These are phyloP conservation scores for Pituophis catenifer DNA, from an alignment of 2,113 vertebrate genomes.

Conservation along the genomic window DNA sequence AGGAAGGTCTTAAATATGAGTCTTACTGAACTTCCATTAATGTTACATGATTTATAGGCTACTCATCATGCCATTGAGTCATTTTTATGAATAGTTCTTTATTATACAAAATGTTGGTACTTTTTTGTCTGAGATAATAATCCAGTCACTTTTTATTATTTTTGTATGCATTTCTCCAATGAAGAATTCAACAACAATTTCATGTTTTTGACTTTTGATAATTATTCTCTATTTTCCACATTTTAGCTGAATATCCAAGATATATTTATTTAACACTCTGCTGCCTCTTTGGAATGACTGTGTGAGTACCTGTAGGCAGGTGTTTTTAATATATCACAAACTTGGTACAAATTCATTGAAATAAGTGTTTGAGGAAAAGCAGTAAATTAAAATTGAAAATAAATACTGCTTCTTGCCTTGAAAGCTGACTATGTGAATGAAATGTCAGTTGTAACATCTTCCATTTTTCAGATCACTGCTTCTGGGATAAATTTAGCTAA, in stretches of 20 bases:
- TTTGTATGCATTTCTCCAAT: background rate
- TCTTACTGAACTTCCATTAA: background rate
- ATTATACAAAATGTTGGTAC: background rate
- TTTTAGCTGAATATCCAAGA: background rate
- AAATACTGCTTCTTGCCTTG: background rate
- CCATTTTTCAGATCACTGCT: background rate
- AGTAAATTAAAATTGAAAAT: background rate
- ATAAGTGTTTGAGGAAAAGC: background rate
- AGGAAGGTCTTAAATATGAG: background rate
- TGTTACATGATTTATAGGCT: background rate
- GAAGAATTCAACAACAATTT: background rate
- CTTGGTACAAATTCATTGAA: background rate
- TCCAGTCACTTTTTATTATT: background rate
- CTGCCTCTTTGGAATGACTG: background rate
- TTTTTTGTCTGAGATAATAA: background rate
- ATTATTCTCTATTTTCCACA: background rate
- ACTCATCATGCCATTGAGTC: background rate
- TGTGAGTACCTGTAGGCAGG: background rate
- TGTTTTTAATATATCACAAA: background rate
- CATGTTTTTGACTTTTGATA: background rate
- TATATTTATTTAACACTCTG: constrained; percentile 1
- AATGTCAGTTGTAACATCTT: background rate
- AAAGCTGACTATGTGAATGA: background rate
- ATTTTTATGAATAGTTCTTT: background rate
- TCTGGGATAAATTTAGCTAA: background rate